Conservation (phyloP, 2,113 vertebrate species). For the Albula glossodonta region DNA sequence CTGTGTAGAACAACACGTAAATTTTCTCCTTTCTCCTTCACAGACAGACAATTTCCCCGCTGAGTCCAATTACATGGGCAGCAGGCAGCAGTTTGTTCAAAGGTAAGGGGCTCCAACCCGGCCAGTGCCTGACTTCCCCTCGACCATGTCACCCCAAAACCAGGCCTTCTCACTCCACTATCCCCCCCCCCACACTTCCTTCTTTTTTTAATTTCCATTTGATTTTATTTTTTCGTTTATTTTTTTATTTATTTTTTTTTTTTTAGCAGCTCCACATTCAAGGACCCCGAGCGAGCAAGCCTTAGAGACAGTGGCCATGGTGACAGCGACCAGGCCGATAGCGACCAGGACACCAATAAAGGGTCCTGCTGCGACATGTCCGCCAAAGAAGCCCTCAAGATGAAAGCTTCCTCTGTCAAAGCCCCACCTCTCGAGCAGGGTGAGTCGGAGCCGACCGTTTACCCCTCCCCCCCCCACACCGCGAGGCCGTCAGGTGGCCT, state of each 20-base stretch:
- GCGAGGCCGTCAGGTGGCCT: slow-evolving; percentile 12
- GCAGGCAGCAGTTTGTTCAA: slow-evolving; percentile 99
- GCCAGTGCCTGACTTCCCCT: slow-evolving; percentile 69
- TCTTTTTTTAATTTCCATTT: slow-evolving; percentile 1
- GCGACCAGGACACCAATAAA: slow-evolving; percentile 99
- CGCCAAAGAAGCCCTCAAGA: slow-evolving; percentile 97
- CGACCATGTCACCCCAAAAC: slow-evolving; percentile 66
- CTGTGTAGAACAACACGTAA: slow-evolving; percentile 80
- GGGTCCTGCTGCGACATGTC: slow-evolving; percentile 99
- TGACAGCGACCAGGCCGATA: slow-evolving; percentile 99
- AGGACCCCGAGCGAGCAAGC: slow-evolving; percentile 97
- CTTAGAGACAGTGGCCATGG: slow-evolving; percentile 98
- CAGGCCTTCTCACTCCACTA: slow-evolving; percentile 31
- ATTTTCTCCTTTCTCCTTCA: slow-evolving; percentile 84
- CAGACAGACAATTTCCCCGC: slow-evolving; percentile 99
- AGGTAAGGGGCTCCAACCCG: slow-evolving; percentile 89
- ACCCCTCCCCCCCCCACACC: slow-evolving; percentile 45
- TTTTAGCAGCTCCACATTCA: slow-evolving; percentile 95
- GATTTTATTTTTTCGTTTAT: slow-evolving; percentile 43
- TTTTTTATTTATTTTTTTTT: slow-evolving; percentile 55
- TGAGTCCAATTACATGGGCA: slow-evolving; percentile 99
- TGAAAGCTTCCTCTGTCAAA: slow-evolving; percentile 93
- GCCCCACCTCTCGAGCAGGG: slow-evolving; percentile 94
- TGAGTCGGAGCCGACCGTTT: slow-evolving; percentile 71
- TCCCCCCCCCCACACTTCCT: slow-evolving; percentile 48